Conservation (phyloP, 2,113 vertebrate species). For the Lasiurus borealis region DNA sequence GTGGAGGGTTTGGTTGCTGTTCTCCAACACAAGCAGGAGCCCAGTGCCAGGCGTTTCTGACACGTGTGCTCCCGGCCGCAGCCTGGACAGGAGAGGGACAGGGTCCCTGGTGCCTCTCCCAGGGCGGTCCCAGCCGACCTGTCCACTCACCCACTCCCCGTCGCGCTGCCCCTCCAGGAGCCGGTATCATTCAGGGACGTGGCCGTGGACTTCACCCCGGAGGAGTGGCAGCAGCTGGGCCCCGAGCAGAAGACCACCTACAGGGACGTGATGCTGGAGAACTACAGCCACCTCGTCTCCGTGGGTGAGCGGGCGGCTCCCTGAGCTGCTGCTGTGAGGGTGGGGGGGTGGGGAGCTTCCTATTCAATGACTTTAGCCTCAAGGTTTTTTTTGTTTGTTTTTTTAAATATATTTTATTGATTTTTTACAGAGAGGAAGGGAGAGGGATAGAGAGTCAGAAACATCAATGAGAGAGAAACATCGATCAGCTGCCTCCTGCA, state of each 20-base stretch:
- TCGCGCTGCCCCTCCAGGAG: constrained; percentile 28
- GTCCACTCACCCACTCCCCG: neutral
- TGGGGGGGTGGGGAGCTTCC: no score
- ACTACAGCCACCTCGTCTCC: constrained; percentile 71
- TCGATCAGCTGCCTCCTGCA: no score
- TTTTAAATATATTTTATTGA: no score
- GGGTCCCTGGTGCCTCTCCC: neutral
- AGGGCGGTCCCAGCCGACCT: accelerated
- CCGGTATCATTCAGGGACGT: constrained; percentile 74
- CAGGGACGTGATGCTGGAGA: constrained; percentile 81
- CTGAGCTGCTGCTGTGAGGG: neutral
- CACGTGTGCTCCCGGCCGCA: neutral
- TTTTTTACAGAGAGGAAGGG: no score
- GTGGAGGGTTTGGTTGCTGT: neutral
- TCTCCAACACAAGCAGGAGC: neutral
- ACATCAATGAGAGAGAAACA: no score
- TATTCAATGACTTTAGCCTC: neutral
- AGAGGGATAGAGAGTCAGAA: no score
- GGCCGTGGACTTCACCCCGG: constrained; percentile 76
- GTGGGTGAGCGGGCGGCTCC: constrained; percentile 68
- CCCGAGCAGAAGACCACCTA: constrained; percentile 57
- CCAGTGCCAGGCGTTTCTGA: neutral
- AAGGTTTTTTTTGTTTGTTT: no score
- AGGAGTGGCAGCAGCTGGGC: constrained; percentile 78
- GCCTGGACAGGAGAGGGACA: neutral